A percentile compares a stretch with the other conserved stretches of the same genome.
phyloP scores from a whole-genome alignment of 92 coral and sea anemone genomes.

The Phenganax marumi region DNA sequence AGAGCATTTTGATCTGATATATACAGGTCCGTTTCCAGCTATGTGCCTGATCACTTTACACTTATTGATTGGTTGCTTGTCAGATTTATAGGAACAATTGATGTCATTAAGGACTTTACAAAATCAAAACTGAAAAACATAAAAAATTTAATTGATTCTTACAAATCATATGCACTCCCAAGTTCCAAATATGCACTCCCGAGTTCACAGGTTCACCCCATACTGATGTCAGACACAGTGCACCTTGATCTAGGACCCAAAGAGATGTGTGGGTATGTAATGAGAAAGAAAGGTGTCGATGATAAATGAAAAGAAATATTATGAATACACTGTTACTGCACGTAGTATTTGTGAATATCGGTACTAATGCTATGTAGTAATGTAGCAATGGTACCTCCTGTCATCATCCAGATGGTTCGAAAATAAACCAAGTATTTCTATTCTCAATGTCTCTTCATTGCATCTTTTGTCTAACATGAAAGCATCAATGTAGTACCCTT shows the following conservation, averaged over 20 bases:
- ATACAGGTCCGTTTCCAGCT: slow-evolving; percentile 47
- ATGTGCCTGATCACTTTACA: slow-evolving; percentile 45
- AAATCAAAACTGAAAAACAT: slow-evolving; percentile 43
- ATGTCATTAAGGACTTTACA: slow-evolving; percentile 35
- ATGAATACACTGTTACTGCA: too few relatives aligned
- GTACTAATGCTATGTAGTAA: neutral
- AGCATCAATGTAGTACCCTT: neutral
- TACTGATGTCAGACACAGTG: too few relatives aligned
- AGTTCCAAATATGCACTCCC: too few relatives aligned
- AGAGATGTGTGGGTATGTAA: too few relatives aligned
- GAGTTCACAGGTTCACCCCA: too few relatives aligned
- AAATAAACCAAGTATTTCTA: neutral
- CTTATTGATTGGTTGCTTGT: slow-evolving; percentile 27
- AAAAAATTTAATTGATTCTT: neutral
- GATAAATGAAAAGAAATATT: too few relatives aligned
- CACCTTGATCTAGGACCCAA: too few relatives aligned
- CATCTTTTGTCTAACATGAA: neutral
- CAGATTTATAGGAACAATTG: slow-evolving; percentile 29
- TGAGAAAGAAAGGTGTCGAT: too few relatives aligned
- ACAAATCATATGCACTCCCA: neutral
- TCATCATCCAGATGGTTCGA: neutral
- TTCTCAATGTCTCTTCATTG: neutral
- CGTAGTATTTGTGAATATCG: too few relatives aligned
- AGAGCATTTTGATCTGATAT: slow-evolving; percentile 24
- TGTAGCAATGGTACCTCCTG: neutral